Base-by-base conservation (phyloP, 2,888 invertebrate genomes). In the Tinea pellionella region DNA sequence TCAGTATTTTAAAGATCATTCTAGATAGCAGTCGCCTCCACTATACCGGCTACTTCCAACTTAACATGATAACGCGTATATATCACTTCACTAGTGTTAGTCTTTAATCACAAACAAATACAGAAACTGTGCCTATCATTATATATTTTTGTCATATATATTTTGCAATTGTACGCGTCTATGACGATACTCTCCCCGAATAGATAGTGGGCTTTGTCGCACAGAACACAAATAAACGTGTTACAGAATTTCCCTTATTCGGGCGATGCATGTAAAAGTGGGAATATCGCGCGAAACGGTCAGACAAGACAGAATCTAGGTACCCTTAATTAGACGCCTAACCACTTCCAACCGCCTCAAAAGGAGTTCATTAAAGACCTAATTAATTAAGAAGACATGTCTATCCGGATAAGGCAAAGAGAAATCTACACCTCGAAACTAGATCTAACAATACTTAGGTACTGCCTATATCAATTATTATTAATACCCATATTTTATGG, bases 361-460 rank as follows among this genome's bases (percentile, higher is more conserved):
- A 80, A 75, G 78, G 80, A 71, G 75, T 80, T 82, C 77, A 80
- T 82, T 81, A 80, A 69, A 66, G 65, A 68, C 67, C 69, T 79
- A 82, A 83, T 81, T 83, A 83, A 79, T 76, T 75, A 75, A 74
- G 72, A 70, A 71, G 72, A 74, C 80, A 78, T 24, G 80, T 78
- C 75, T 78, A 74, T 72, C 76, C 75, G 71, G 74, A 74, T 75
- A 75, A 75, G 76, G 67, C 62, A 67, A 53, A 47, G 47, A 47
- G 47, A 47, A 47, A 47, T 13, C 16, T 37, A 37, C 4, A n/a
- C 6, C 9, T 16, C 13, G 9, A 47, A 47, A 47, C 47, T 16
- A 47, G 47, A 47, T 47, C 47, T 47, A 47, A 47, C 47, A 16
- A n/a, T n/a, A 42, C 42, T n/a, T n/a, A 24, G 24, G 6, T 24